Conservation (phyloP, 2,888 invertebrate genomes). For the Pristionchus exspectatus region DNA sequence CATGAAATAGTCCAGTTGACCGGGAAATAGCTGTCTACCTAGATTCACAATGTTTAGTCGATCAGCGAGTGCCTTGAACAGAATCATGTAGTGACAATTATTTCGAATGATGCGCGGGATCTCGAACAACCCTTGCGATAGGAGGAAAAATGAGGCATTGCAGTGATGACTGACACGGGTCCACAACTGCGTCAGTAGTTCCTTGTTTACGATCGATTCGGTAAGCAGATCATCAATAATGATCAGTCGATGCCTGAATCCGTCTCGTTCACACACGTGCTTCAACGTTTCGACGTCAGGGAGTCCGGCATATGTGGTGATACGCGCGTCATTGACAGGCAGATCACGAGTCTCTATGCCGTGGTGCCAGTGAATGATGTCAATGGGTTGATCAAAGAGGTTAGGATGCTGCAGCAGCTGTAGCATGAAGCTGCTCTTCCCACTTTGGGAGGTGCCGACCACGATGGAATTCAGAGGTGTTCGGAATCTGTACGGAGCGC, state of each 20-base stretch:
- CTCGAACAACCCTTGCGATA: constrained; percentile 10
- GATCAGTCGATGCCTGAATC: not conserved
- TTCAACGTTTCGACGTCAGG: not conserved
- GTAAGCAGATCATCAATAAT: constrained; percentile 2
- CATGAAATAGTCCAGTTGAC: not conserved
- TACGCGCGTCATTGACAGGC: not conserved
- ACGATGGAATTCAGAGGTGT: not conserved
- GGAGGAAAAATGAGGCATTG: not conserved
- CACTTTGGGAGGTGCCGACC: not conserved
- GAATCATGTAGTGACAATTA: too few relatives aligned
- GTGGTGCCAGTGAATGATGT: too few relatives aligned
- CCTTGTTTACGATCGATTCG: not conserved
- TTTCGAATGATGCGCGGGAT: not conserved
- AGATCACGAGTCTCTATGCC: not conserved
- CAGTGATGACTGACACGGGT: not conserved
- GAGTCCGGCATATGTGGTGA: not conserved
- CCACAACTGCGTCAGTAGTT: constrained; percentile 12
- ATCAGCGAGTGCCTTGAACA: too few relatives aligned
- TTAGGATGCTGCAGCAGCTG: not conserved
- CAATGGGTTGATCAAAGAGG: constrained; percentile 9
- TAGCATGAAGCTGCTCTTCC: not conserved
- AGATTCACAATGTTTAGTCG: too few relatives aligned
- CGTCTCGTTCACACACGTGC: not conserved
- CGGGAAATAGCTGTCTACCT: not conserved
- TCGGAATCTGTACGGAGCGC: not conserved